Base-by-base conservation (phyloP, 2,113 vertebrate genomes). In the Riparia riparia region DNA sequence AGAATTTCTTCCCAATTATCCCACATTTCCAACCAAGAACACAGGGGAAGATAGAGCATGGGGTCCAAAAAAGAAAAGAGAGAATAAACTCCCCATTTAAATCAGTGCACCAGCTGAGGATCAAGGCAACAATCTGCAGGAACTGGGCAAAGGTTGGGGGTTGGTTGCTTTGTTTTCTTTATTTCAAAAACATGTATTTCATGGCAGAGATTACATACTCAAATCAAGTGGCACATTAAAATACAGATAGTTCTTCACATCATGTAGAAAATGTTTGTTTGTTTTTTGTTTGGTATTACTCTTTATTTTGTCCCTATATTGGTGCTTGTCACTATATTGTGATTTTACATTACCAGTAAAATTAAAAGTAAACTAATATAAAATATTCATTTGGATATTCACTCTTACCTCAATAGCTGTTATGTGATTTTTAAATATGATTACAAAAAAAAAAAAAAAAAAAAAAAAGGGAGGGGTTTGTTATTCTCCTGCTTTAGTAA, bases 401-500 rank as follows among this genome's bases (percentile, higher is more conserved):
- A 68, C 49, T 83, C 16, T 92, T 94, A 68, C 72, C 42, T 87
- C 70, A 42, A 92, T 69, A 79, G 45, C n/a, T 92, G 54, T 79
- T 57, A 82, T 5, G 10, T 86, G 70, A 95, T 94, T 93, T 94
- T 97, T 51, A 1, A 19, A 58, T 91, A 82, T 1, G 0, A 78
- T 84, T 4, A 37, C 0, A 6, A 56, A 39, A 94, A 97, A 93
- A 32, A 60, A 60, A 86, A 81, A 64, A n/a, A n/a, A n/a, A n/a
- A n/a, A n/a, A n/a, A n/a, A n/a, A n/a, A n/a, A n/a, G n/a, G n/a
- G n/a, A n/a, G n/a, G n/a, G n/a, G n/a, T n/a, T n/a, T 97, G 82
- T 96, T 85, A 86, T 97, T 97, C 93, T 89, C 81, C 79, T 96
- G 89, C 91, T 96, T 97, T 96, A 94, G 82, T 81, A 84, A 74